Base-by-base conservation (phyloP, 2,888 invertebrate species). In the Hymenopus coronatus region DNA sequence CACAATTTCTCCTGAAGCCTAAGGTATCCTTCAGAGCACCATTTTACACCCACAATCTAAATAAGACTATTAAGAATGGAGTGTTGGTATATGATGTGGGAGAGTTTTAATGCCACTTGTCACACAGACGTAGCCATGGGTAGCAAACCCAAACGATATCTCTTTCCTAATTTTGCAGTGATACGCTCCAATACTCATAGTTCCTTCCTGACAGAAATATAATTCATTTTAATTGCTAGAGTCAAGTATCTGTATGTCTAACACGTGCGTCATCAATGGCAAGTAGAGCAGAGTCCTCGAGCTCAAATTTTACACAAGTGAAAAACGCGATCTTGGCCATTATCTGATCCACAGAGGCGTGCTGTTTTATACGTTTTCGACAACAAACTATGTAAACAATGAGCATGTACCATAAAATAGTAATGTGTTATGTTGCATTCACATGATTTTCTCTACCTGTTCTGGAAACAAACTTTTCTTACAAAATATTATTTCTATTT, bases 61-160 rank as follows among this genome's bases (percentile, higher is more conserved):
- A 40, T 40, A 70, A 20, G 6, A 82, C 20, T 30, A 28, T 33
- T n/a, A 33, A 82, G 40, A 87, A 82, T 87, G 82, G 27, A 87
- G 87, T n/a, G n/a, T 3, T 27, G 81, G 20, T 25, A 25, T 70
- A 70, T 20, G 54, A 70, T 70, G 54, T 70, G 25, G 27, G 25
- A 87, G 82, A 82, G 33, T 87, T 87, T 87, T 87, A 87, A 82
- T 82, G 33, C 40, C 12, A 25, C 54, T 20, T 87, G 82, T 87
- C 82, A 87, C 87, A 87, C 70, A 81, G 20, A 25, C 14, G 81
- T 86, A 28, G 3, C 27, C 87, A 87, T 82, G 87, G 33, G 82
- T 27, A 87, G 33, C 82, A 87, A 87, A 87, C 25, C 87, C 82
- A 87, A 82, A 87, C 87, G 54, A 70, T 70, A 70, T 70, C 54